Percentiles rank a stretch among this genome's conserved stretches.
These are phyloP conservation scores for Cacatua alba DNA, from an alignment of 2,113 vertebrate genomes.

Conservation along the genomic window DNA sequence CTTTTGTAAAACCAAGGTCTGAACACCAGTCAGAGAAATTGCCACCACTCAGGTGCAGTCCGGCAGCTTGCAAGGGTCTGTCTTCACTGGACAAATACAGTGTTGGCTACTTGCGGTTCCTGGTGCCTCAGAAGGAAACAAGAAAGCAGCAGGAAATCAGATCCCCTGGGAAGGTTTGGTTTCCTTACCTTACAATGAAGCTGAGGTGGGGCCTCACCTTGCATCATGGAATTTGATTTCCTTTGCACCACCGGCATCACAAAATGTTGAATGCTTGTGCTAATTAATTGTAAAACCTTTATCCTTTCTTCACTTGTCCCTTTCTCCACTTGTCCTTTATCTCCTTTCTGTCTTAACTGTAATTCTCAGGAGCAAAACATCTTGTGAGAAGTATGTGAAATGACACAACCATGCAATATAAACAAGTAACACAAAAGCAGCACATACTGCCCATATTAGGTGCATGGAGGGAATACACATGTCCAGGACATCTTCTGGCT, in stretches of 20 bases:
- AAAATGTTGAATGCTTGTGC: not conserved
- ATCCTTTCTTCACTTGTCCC: not conserved
- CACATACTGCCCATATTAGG: rapidly evolving
- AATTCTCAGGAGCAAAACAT: not conserved
- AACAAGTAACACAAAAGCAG: not conserved
- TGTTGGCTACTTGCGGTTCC: not conserved
- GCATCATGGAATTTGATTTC: not conserved
- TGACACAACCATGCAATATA: rapidly evolving
- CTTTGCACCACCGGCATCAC: not conserved
- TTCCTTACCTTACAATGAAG: not conserved
- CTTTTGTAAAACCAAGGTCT: not conserved
- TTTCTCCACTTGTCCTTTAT: not conserved
- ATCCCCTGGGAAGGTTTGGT: not conserved
- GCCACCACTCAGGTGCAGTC: not conserved
- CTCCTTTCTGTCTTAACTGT: not conserved
- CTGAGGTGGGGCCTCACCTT: not conserved
- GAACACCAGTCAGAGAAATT: not conserved
- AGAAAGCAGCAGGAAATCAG: not conserved
- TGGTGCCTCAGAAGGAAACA: not conserved
- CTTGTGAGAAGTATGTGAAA: not conserved
- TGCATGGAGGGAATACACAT: rapidly evolving
- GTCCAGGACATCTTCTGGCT: not conserved
- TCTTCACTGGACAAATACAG: not conserved
- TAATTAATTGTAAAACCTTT: not conserved
- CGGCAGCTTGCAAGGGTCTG: not conserved